phyloP scores from a whole-genome alignment of 1,140 invertebrate species.

The Pteromalus puparum region DNA sequence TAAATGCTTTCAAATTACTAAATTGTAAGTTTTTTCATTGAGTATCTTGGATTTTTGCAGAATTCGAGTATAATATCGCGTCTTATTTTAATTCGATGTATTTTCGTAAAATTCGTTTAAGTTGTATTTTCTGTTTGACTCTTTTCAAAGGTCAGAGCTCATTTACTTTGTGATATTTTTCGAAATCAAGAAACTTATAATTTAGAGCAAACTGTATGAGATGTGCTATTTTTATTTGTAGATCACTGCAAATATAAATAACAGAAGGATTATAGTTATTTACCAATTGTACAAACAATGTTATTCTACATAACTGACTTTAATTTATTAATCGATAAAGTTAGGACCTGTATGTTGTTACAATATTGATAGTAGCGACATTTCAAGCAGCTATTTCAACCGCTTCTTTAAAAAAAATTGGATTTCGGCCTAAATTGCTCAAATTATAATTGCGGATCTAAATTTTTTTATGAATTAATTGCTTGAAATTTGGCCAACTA shows the following conservation, averaged over 20 bases:
- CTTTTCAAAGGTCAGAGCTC: no score
- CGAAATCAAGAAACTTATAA: no score
- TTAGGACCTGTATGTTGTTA: background rate
- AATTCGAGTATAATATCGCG: background rate
- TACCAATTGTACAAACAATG: no score
- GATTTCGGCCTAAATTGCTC: background rate
- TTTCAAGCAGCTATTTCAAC: slow-evolving; percentile 30
- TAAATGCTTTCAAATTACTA: background rate
- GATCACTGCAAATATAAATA: no score
- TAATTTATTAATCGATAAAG: no score
- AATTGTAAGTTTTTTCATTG: no score
- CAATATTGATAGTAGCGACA: background rate
- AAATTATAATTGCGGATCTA: slow-evolving; percentile 9
- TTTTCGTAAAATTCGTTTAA: background rate
- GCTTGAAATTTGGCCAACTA: slow-evolving; percentile 13
- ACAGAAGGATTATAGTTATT: no score
- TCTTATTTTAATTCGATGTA: background rate
- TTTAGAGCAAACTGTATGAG: no score
- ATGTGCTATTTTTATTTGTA: no score
- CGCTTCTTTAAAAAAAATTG: slow-evolving; percentile 38
- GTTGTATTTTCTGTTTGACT: background rate
- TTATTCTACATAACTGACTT: no score
- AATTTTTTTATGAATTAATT: slow-evolving; percentile 35
- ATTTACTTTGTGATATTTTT: no score
- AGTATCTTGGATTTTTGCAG: no score